Evolutionary conservation across 2,888 invertebrate species (phyloP).

Genomic region (Tenthredo distinguenda): DNA sequence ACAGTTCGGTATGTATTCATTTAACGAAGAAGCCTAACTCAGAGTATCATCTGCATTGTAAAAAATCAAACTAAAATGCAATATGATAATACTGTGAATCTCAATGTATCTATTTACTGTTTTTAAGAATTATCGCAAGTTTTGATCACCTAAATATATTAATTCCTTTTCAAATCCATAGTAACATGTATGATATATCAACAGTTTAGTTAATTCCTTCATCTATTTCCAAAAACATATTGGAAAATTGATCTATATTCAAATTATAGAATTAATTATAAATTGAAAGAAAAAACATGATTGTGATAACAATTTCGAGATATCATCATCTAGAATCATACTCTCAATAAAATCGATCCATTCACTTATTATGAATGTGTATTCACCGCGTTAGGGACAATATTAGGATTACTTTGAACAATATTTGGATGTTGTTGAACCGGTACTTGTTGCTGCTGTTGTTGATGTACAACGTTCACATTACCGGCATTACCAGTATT

Average conservation of each 20-base stretch:
- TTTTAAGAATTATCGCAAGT: not conserved
- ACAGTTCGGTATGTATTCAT: not conserved
- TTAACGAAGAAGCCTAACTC: not conserved
- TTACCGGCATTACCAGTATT: constrained; percentile 45
- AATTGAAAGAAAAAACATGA: not conserved
- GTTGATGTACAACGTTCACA: constrained; percentile 55
- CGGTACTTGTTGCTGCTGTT: constrained; percentile 54
- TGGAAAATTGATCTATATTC: not conserved
- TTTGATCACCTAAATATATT: not conserved
- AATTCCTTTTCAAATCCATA: constrained; percentile 2
- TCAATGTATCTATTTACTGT: too few relatives aligned
- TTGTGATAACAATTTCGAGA: not conserved
- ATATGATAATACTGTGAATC: too few relatives aligned
- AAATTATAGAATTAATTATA: not conserved
- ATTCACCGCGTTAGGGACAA: constrained; percentile 26
- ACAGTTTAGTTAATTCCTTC: not conserved
- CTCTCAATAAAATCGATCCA: not conserved
- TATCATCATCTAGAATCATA: not conserved
- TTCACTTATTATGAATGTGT: constrained; percentile 15
- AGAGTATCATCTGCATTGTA: not conserved
- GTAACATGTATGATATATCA: not conserved
- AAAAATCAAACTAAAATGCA: not conserved
- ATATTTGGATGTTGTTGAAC: constrained; percentile 56
- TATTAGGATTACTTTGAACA: constrained; percentile 26
- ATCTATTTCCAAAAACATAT: not conserved